Evolutionary conservation across 1,140 invertebrate genomes (phyloP), one percentile per base, ranked within the genome.

Genomic region (Halictus rubicundus): DNA sequence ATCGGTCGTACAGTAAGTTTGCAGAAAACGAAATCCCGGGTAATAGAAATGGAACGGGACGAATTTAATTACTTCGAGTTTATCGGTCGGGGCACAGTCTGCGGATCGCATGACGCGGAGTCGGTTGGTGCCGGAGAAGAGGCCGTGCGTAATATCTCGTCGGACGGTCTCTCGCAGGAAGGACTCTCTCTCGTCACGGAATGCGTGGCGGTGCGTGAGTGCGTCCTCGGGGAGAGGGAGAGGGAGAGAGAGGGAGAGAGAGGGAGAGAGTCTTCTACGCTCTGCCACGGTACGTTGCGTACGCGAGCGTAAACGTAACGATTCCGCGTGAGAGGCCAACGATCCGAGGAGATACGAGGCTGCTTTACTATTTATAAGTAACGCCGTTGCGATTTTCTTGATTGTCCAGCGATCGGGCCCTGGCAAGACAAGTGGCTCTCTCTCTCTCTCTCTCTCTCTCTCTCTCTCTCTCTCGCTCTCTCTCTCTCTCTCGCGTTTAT

Each of bases 271-370:
- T 54, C 5, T 19, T 57, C 60, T 83, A 83, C 78, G 77, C 78
- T 68, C 70, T 5, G 83, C 71, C 74, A 84, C 71, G 74, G 77
- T 64, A 80, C 63, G 63, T 21, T 66, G 68, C 57, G 78, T 84
- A 84, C 81, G 83, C 73, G 63, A 76, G 68, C 78, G 77, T 84
- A 84, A 85, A 83, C 72, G 82, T 85, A 85, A 85, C 82, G 83
- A 85, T 84, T 71, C 77, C 71, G 63, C 83, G 69, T 46, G 42
- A 46, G 39, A 78, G 81, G 76, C 59, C 77, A 74, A 69, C 59
- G 81, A 69, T 78, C 80, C 46, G 52, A 32, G 69, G 68, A 68
- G 78, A 83, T 84, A 80, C 54, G 39, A 12, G 27, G 68, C 16
- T 21, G 32, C 81, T 71, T 84, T 70, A 66, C 68, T 61, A 81